Evolutionary conservation across 2,113 vertebrate genomes (phyloP).

Genomic region (Anseranas semipalmata): DNA sequence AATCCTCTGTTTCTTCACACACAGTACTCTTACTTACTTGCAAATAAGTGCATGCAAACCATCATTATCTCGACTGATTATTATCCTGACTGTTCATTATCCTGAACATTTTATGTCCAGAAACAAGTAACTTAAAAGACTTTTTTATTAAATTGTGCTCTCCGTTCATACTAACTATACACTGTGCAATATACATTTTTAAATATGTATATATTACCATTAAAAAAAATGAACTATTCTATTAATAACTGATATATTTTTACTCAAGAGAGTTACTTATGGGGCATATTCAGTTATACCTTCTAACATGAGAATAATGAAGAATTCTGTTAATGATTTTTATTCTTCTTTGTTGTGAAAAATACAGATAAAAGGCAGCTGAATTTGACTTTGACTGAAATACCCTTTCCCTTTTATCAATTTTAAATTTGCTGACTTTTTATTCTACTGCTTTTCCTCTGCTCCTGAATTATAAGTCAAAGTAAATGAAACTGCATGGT

Average conservation of each 20-base stretch:
- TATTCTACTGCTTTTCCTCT: background rate
- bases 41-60: background rate
- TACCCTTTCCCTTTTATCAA: background rate
- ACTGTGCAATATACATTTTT: background rate
- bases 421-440: background rate
- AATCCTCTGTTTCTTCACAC: background rate
- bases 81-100: background rate
- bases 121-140: background rate
- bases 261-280: background rate
- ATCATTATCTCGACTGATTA: background rate
- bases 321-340: background rate
- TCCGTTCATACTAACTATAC: background rate
- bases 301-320: background rate
- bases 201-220: background rate
- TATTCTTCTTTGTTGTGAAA: background rate
- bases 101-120: background rate
- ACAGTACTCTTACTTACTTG: background rate
- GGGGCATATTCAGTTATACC: background rate
- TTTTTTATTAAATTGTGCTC: background rate
- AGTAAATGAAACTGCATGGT: background rate
- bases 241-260: background rate
- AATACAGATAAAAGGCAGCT: background rate
- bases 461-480: background rate
- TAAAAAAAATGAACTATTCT: background rate
- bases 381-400: background rate